Evolutionary conservation across 2,113 vertebrate species (phyloP), one percentile per base, ranked within the genome.

Genomic region (Thunnus thynnus): DNA sequence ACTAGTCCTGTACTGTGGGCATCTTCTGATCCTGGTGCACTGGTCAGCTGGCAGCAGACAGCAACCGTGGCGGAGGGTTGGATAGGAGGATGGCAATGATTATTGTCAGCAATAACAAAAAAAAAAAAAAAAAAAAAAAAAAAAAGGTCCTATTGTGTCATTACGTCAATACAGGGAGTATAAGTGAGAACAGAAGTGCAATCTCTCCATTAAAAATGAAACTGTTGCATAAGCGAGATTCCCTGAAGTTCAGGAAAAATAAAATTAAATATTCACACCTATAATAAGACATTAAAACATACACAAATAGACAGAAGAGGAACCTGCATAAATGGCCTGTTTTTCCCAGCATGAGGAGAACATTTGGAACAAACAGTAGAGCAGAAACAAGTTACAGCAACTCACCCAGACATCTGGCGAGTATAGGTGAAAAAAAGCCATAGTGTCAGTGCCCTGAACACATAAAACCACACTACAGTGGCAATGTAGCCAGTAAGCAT

Each of bases 21-120:
- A 71, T 92, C 94, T 77, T 91, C 92, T 54, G 84, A 73, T 91
- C 78, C 60, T 67, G 80, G 82, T 27, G 52, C 80, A 60, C 86
- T 56, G 90, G 88, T 94, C 93, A 94, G 90, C 93, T 94, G 91
- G 91, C 80, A 78, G 87, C 80, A 82, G 52, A 83, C 51, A 83
- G 82, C 85, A 81, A 86, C 76, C 85, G 22, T 47, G 60, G 78
- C 70, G 83, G 69, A 68, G 77, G 72, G 56, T 72, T 68, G 83
- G 76, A 82, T 56, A 72, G 73, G 78, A 87, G 83, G 81, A 91
- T 55, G 78, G 86, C 82, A 83, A 74, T 72, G 82, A 88, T 91
- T 86, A 89, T 72, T 72, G 27, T 87, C 63, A 89, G 60, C 58
- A 84, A 46, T 25, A 54, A 79, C 9, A 77, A 62, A 10, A 56